Conservation (phyloP, 1,140 invertebrate species). For the Latrodectus geometricus region DNA sequence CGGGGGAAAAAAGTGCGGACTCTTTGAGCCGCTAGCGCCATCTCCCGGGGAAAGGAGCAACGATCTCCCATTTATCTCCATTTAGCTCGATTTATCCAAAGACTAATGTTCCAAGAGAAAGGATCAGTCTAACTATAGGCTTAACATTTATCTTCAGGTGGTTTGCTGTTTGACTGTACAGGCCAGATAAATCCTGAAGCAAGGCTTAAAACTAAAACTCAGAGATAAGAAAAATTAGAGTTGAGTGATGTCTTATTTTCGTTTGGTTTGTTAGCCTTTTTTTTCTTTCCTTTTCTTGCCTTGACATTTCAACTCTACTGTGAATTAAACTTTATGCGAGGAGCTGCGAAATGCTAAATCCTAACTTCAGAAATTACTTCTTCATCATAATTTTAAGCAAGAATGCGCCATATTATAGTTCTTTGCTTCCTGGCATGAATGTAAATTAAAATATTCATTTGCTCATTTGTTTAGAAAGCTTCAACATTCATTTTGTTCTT, state of each 20-base stretch:
- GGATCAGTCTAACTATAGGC: slow-evolving; percentile 33
- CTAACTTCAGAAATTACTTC: too few relatives aligned
- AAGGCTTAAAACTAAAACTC: background rate
- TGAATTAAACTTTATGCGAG: too few relatives aligned
- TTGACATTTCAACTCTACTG: background rate
- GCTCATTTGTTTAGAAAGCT: too few relatives aligned
- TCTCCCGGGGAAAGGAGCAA: slow-evolving; percentile 32
- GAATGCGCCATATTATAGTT: too few relatives aligned
- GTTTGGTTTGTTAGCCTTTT: background rate
- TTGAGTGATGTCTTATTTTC: background rate
- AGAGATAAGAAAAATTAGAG: background rate
- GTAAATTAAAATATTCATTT: too few relatives aligned
- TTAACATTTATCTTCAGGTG: slow-evolving; percentile 50
- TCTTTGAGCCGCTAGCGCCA: slow-evolving; percentile 31
- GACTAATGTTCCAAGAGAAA: slow-evolving; percentile 36
- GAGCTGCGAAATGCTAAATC: too few relatives aligned
- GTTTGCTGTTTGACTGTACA: slow-evolving; percentile 21
- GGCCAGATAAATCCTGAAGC: background rate
- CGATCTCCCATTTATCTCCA: slow-evolving; percentile 41
- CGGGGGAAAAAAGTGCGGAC: background rate
- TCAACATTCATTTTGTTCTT: too few relatives aligned
- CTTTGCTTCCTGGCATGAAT: too few relatives aligned
- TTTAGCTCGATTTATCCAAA: slow-evolving; percentile 41
- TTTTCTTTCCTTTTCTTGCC: background rate
- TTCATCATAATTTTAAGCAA: too few relatives aligned